A percentile compares a stretch with the other conserved stretches of the same genome.
Conservation (phyloP, 2,888 invertebrate genomes). For the Hyles lineata region DNA sequence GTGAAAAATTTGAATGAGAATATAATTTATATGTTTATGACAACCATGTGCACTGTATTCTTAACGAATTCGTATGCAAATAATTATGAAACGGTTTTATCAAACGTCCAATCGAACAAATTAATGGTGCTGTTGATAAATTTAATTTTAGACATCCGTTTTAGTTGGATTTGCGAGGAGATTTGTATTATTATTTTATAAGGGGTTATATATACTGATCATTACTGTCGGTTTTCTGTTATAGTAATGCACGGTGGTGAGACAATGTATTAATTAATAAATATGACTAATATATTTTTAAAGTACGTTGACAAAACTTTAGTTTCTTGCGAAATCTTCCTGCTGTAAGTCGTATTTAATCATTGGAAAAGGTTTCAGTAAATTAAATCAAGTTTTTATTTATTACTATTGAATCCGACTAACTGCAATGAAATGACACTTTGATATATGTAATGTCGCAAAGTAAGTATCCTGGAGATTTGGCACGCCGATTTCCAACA, state of each 20-base stretch:
- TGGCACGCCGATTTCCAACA: too few relatives aligned
- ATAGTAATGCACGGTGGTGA: not conserved
- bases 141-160: constrained; percentile 9
- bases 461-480: too few relatives aligned
- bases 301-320: too few relatives aligned
- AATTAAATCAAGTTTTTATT: too few relatives aligned
- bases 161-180: not conserved
- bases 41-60: not conserved
- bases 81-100: constrained; percentile 15
- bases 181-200: too few relatives aligned
- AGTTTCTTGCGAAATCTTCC: too few relatives aligned
- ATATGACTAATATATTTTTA: not conserved
- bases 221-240: not conserved
- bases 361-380: too few relatives aligned
- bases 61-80: constrained; percentile 6
- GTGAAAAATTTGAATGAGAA: not conserved
- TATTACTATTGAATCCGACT: too few relatives aligned
- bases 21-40: constrained; percentile 2
- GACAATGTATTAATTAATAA: not conserved
- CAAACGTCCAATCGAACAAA: not conserved
- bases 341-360: too few relatives aligned
- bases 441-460: too few relatives aligned
- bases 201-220: too few relatives aligned
- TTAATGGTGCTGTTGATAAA: not conserved
- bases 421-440: too few relatives aligned